Conservation (phyloP, 2,797 vertebrate genomes). For the Sebastes paucispinis region DNA sequence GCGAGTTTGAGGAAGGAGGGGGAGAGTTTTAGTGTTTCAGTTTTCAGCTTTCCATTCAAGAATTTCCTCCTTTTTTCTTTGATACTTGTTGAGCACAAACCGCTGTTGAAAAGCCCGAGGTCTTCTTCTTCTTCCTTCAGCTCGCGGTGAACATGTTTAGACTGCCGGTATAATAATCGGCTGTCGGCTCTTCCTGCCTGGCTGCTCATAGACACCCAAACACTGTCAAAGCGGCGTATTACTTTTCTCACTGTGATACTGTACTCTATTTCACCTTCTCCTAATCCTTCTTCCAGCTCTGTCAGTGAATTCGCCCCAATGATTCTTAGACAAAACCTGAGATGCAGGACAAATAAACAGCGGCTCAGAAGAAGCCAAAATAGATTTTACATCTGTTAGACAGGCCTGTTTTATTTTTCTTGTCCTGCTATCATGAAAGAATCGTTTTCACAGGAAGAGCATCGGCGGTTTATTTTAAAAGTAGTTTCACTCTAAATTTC, state of each 20-base stretch:
- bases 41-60: conserved; percentile 73
- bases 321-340: conserved; percentile 73
- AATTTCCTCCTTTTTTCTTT: conserved; percentile 54
- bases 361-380: conserved; percentile 43
- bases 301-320: conserved; percentile 13
- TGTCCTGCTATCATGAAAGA: conserved; percentile 45
- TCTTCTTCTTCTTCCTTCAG: conserved; percentile 56
- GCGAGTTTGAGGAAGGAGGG: conserved; percentile 67
- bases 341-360: conserved; percentile 74
- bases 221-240: conserved; percentile 51
- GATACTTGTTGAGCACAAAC: conserved; percentile 53
- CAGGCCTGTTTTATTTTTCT: conserved; percentile 52
- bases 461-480: conserved; percentile 62
- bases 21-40: conserved; percentile 73
- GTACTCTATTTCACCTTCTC: conserved; percentile 69
- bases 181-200: conserved; percentile 46
- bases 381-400: conserved; percentile 73
- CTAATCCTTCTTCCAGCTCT: conserved; percentile 69
- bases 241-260: conserved; percentile 70
- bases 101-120: conserved; percentile 44
- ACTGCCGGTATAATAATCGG: conserved; percentile 52
- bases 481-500: conserved; percentile 32
- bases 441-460: conserved; percentile 44
- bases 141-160: conserved; percentile 66
- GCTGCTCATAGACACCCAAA: conserved; percentile 53